A percentile compares a stretch with the other conserved stretches of the same genome.
Conservation (phyloP, 2,888 invertebrate genomes). For the Pheosia gnoma region DNA sequence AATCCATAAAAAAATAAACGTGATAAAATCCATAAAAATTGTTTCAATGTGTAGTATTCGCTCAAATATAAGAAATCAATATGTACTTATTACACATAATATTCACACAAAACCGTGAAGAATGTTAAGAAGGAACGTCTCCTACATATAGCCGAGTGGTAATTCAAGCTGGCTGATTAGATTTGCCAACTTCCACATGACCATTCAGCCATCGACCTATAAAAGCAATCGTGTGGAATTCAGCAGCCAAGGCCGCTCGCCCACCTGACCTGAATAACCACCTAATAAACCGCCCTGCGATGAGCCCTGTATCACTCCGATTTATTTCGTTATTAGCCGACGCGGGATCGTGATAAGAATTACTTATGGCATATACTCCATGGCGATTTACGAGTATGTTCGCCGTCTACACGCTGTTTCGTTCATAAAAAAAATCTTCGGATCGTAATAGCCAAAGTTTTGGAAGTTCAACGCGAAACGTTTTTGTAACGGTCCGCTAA, state of each 20-base stretch:
- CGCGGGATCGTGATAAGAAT: slow-evolving; percentile 33
- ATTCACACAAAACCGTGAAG: background rate
- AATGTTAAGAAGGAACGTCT: background rate
- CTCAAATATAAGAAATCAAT: too few relatives aligned
- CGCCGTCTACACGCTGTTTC: slow-evolving; percentile 5
- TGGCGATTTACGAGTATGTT: slow-evolving; percentile 14
- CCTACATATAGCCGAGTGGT: background rate
- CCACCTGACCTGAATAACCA: slow-evolving; percentile 30
- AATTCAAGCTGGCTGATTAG: slow-evolving; percentile 5
- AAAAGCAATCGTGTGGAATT: slow-evolving; percentile 9
- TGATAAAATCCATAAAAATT: too few relatives aligned
- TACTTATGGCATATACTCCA: slow-evolving; percentile 20
- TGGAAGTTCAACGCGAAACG: slow-evolving; percentile 29
- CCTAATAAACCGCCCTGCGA: slow-evolving; percentile 36
- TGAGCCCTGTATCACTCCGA: slow-evolving; percentile 39
- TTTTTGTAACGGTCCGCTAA: slow-evolving; percentile 38
- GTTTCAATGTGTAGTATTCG: too few relatives aligned
- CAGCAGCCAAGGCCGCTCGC: slow-evolving; percentile 3
- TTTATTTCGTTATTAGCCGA: slow-evolving; percentile 43
- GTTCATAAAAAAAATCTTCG: slow-evolving; percentile 19
- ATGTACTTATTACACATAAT: too few relatives aligned
- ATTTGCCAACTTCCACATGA: slow-evolving; percentile 6
- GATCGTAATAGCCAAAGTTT: slow-evolving; percentile 26
- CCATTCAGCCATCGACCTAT: slow-evolving; percentile 6
- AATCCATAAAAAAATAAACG: too few relatives aligned